Base-by-base conservation (phyloP, 2,113 vertebrate species). In the Nesogale talazaci region DNA sequence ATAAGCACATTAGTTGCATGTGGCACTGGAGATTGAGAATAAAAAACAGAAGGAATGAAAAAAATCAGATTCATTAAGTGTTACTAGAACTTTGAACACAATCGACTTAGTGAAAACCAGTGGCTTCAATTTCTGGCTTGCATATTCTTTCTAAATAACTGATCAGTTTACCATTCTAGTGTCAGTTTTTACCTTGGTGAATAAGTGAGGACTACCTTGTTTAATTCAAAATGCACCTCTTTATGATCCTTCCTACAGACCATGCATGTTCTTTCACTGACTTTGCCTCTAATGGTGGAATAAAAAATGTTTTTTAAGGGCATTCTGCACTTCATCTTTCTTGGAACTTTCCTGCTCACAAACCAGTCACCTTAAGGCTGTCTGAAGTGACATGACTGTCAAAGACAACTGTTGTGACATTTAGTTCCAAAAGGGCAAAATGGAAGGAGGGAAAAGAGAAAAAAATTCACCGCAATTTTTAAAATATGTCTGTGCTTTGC, bases 381-480 rank as follows among this genome's bases (percentile, higher is more conserved):
- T 76, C 40, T 72, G 77, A 82, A 16, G 46, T 65, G 46, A 27
- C 40, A 78, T 83, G 38, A 88, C 29, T 92, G 56, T 82, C 75
- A 81, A 34, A 76, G 46, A 86, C 19, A 77, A 93, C 19, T 89
- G 76, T 27, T 59, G 19, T 89, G 61, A 87, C 40, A 83, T 89
- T 88, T 80, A 77, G 61, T 59, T 87, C 19, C 40, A 89, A 82
- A 88, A 93, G 46, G 25, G 12, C 34, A 77, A 22, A 63, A 63
- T 84, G 34, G 2, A 69, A 46, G 22, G 70, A 88, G 29, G 4
- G 10, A 67, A 11, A 52, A 56, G 59, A 31, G 3, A 52, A 90
- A 95, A 57, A 63, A 11, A 83, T 74, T 72, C 7, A 67, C 31
- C 59, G 8, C 3, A 8, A 10, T 14, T 20, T 29, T 75, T 81